Evolutionary conservation across 2,113 vertebrate species (phyloP).

Genomic region (Chitala chitala): DNA sequence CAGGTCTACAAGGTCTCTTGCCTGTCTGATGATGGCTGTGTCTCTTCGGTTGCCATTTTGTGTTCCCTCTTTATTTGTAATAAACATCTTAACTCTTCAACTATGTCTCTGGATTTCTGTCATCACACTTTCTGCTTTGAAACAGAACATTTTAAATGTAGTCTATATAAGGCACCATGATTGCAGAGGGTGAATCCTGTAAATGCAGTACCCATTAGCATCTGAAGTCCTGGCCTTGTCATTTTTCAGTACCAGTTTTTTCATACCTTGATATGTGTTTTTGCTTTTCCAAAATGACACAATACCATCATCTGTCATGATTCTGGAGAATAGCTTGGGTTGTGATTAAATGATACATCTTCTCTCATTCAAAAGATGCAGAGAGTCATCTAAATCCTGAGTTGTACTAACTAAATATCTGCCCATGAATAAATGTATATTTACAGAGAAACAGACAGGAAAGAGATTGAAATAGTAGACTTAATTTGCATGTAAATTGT

Average conservation of each 20-base stretch:
- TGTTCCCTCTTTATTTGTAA: too few species aligned
- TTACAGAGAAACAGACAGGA: slow-evolving; percentile 50
- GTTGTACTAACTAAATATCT: slow-evolving; percentile 53
- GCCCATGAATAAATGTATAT: slow-evolving; percentile 59
- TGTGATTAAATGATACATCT: slow-evolving; percentile 58
- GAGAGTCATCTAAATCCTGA: slow-evolving; percentile 50
- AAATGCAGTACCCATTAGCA: slow-evolving; percentile 59
- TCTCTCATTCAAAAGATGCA: slow-evolving; percentile 49
- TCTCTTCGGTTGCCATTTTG: too few species aligned
- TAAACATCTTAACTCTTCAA: too few species aligned
- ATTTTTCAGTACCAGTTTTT: slow-evolving; percentile 59
- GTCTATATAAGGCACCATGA: slow-evolving; percentile 48
- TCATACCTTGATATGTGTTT: slow-evolving; percentile 64
- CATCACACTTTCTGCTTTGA: slow-evolving; percentile 44
- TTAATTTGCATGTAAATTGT: slow-evolving; percentile 73
- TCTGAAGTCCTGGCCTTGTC: slow-evolving; percentile 59
- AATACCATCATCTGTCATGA: slow-evolving; percentile 33
- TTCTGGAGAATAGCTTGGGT: slow-evolving; percentile 41
- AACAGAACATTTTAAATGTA: slow-evolving; percentile 7
- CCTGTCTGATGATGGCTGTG: too few species aligned
- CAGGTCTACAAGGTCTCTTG: too few species aligned
- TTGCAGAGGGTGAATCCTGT: slow-evolving; percentile 43
- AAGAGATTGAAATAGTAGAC: slow-evolving; percentile 60
- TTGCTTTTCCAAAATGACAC: slow-evolving; percentile 57
- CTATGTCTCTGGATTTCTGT: slow-evolving; percentile 8